Percentiles rank a stretch among this genome's conserved stretches.
phyloP scores from a whole-genome alignment of 2,888 invertebrate species.

The Phanerotoma sp. region DNA sequence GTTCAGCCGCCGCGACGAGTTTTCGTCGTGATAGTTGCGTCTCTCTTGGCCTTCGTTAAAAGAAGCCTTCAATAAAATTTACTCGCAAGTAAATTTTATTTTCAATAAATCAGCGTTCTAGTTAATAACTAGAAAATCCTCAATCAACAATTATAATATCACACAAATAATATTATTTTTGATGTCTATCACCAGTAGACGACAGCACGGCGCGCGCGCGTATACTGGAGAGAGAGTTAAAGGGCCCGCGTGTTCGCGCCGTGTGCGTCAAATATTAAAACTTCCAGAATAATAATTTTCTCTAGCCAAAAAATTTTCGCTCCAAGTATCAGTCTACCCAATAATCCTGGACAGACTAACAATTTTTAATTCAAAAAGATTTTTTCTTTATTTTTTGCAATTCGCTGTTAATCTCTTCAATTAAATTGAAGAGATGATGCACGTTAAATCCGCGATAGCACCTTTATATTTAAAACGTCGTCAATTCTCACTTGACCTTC shows the following conservation, averaged over 20 bases:
- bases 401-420: no score
- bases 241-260: constrained; percentile 20
- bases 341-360: no score
- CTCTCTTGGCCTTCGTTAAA: neutral
- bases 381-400: no score
- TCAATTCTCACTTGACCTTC: neutral
- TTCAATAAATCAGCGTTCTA: no score
- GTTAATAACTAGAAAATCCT: neutral
- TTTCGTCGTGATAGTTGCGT: neutral
- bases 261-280: constrained; percentile 8
- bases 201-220: constrained; percentile 15
- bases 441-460: neutral
- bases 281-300: no score
- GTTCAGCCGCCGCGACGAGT: constrained; percentile 14
- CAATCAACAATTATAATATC: neutral
- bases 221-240: constrained; percentile 7
- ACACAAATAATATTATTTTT: neutral
- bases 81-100: no score
- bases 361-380: no score
- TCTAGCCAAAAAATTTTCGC: no score
- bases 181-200: neutral
- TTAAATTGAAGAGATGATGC: no score
- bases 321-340: no score
- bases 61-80: no score
- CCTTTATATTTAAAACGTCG: neutral